These are phyloP conservation scores for Gadus macrocephalus DNA, from an alignment of 2,113 vertebrate genomes.

Conservation along the genomic window DNA sequence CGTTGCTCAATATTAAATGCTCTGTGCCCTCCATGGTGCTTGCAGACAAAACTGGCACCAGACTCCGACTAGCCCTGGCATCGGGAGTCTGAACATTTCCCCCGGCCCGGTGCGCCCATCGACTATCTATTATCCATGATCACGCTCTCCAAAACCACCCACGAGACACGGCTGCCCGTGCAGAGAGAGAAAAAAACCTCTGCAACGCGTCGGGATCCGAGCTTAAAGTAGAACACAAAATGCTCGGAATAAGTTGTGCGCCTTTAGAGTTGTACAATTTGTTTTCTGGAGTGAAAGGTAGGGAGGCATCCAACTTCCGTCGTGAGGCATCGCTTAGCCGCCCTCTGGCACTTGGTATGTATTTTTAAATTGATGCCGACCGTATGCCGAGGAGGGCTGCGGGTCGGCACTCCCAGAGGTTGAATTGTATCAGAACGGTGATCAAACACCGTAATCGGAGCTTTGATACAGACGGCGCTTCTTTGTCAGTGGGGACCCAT, in stretches of 20 bases:
- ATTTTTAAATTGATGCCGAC: too few relatives aligned
- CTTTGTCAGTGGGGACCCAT: not conserved
- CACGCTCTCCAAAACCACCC: conserved; percentile 12
- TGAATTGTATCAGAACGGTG: not conserved
- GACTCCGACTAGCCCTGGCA: conserved; percentile 42
- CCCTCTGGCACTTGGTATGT: too few relatives aligned
- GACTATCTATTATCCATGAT: conserved; percentile 48
- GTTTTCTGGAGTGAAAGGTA: conserved; percentile 30
- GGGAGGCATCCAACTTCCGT: not conserved
- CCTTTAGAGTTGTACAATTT: conserved; percentile 22
- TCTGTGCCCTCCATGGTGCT: conserved; percentile 53
- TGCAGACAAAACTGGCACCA: conserved; percentile 54
- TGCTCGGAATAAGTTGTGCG: not conserved
- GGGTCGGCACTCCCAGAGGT: not conserved
- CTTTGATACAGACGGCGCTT: not conserved
- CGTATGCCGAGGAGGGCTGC: too few relatives aligned
- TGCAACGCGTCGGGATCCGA: conserved; percentile 13
- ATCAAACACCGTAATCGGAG: conserved; percentile 1
- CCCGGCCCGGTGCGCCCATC: conserved; percentile 22
- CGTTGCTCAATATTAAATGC: conserved; percentile 64
- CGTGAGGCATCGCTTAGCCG: too few relatives aligned
- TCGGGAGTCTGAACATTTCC: conserved; percentile 38
- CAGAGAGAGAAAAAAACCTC: not conserved
- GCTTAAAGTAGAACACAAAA: conserved; percentile 16
- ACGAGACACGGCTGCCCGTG: conserved; percentile 19